These are phyloP conservation scores for Apamea crenata DNA, from an alignment of 2,888 invertebrate species.

Conservation along the genomic window DNA sequence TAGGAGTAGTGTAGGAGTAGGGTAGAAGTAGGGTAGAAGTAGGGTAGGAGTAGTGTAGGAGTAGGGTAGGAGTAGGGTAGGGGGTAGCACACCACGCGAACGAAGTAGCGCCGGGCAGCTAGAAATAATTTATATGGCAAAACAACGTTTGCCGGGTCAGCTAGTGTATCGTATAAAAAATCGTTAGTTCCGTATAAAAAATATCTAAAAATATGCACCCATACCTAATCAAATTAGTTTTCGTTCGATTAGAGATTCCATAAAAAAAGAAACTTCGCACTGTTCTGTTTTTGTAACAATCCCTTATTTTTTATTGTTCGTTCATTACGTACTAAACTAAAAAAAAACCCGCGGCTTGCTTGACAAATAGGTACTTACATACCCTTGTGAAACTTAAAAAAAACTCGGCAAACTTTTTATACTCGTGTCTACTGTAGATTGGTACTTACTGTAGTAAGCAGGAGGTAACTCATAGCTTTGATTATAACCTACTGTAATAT, in stretches of 20 bases:
- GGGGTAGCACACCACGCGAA: too few species aligned
- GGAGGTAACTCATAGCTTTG: too few species aligned
- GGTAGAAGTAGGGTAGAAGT: too few species aligned
- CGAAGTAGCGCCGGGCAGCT: too few species aligned
- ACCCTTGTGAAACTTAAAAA: not conserved
- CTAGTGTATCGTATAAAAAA: not conserved
- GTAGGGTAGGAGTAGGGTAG: too few species aligned
- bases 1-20: too few species aligned
- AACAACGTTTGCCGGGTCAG: too few species aligned
- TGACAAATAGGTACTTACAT: not conserved
- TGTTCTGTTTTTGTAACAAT: constrained; percentile 1
- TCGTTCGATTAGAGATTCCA: not conserved
- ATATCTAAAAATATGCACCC: not conserved
- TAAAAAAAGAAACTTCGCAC: constrained; percentile 15
- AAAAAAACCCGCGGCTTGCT: not conserved
- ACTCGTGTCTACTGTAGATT: not conserved
- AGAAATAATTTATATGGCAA: too few species aligned
- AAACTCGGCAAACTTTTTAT: too few species aligned
- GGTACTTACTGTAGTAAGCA: too few species aligned
- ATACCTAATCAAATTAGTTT: constrained; percentile 16
- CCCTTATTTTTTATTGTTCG: not conserved
- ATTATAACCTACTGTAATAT: too few species aligned
- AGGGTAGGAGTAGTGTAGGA: too few species aligned
- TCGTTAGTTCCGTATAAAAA: not conserved
- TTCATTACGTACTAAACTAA: not conserved